A percentile compares a stretch with the other conserved stretches of the same genome.
Evolutionary conservation across 2,888 invertebrate species (phyloP).

Genomic region (Latrodectus hesperus): DNA sequence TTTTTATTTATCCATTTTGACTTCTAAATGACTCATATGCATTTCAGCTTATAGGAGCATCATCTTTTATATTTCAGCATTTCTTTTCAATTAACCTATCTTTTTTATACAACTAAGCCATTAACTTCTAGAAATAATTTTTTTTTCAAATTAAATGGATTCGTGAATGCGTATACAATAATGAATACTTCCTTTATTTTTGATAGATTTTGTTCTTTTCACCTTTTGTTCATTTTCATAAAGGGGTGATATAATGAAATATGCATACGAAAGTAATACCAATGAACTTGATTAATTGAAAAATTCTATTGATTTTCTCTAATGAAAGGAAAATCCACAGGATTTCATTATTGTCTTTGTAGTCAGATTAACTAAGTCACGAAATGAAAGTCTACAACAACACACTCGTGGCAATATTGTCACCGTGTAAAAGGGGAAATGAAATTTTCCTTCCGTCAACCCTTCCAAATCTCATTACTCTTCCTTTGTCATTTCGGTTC

Average conservation of each 20-base stretch:
- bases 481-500: neutral
- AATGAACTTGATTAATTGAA: conserved; percentile 2
- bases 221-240: neutral
- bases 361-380: neutral
- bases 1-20: too few species aligned
- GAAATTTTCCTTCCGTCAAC: neutral
- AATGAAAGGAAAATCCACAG: neutral
- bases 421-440: neutral
- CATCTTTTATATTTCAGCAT: too few species aligned
- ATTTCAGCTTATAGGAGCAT: too few species aligned
- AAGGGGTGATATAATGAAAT: neutral
- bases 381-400: neutral
- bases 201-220: too few species aligned
- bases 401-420: neutral
- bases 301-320: neutral
- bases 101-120: too few species aligned
- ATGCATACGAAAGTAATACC: neutral
- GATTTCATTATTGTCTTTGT: neutral
- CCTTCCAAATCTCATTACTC: neutral
- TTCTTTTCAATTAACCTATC: too few species aligned
- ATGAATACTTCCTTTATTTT: too few species aligned
- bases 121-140: too few species aligned
- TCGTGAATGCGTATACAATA: too few species aligned
- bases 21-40: too few species aligned
- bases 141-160: too few species aligned